phyloP scores from a whole-genome alignment of 2,113 vertebrate genomes.

The Anseranas semipalmata region DNA sequence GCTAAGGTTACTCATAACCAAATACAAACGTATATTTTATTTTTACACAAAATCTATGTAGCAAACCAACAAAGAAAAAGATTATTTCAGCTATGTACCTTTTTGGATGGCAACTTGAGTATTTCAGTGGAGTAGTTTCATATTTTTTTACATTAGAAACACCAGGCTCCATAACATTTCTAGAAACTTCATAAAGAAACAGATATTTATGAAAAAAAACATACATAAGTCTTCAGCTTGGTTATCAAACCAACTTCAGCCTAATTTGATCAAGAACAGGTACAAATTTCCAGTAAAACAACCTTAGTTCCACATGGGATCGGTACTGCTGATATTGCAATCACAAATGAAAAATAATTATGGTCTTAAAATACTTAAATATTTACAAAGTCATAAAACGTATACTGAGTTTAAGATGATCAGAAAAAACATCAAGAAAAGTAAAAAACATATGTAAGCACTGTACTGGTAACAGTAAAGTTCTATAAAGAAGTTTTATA shows the following conservation, averaged over 20 bases:
- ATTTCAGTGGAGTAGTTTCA: not conserved
- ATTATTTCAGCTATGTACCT: conserved; percentile 47
- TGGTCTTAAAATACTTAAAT: not conserved
- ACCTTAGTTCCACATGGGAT: not conserved
- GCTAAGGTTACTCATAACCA: not conserved
- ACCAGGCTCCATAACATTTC: conserved; percentile 17
- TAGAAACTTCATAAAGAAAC: not conserved
- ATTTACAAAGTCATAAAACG: not conserved
- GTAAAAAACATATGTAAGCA: not conserved
- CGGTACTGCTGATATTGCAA: not conserved
- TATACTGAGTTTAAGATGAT: not conserved
- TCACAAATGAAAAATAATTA: not conserved
- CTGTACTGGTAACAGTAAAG: not conserved
- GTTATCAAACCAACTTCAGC: not conserved
- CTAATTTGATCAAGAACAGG: not conserved
- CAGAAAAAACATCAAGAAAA: not conserved
- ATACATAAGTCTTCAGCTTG: not conserved
- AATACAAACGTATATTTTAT: not conserved
- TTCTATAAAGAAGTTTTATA: not conserved
- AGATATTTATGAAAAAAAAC: not conserved
- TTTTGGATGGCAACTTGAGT: conserved; percentile 12
- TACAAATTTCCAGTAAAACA: not conserved
- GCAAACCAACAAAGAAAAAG: not conserved
- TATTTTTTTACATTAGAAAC: conserved; percentile 46
- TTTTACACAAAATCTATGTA: not conserved